Percentiles rank a stretch among this genome's conserved stretches.
phyloP scores from a whole-genome alignment of 2,888 invertebrate species.

The Drosophila cognata region DNA sequence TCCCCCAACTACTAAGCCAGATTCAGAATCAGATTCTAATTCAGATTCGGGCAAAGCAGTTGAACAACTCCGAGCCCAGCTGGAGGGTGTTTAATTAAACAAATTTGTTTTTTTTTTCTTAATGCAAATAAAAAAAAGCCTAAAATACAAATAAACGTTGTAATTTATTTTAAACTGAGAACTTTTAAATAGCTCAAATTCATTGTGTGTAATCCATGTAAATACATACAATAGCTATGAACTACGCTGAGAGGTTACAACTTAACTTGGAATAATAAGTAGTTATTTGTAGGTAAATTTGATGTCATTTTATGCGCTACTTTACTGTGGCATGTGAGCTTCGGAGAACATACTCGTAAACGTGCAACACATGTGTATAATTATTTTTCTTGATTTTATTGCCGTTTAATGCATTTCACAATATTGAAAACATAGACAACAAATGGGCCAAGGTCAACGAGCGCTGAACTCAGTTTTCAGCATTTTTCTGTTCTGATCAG shows the following conservation, averaged over 20 bases:
- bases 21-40: neutral
- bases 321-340: neutral
- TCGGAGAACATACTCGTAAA: neutral
- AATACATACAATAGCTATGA: neutral
- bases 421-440: slow-evolving; percentile 31
- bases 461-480: slow-evolving; percentile 36
- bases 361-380: neutral
- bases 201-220: neutral
- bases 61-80: slow-evolving; percentile 24
- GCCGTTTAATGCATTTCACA: neutral
- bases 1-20: slow-evolving; percentile 58
- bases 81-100: slow-evolving; percentile 51
- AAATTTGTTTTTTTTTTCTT: slow-evolving; percentile 61
- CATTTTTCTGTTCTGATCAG: slow-evolving; percentile 33
- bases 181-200: neutral
- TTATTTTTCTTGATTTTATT: neutral
- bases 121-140: slow-evolving; percentile 64
- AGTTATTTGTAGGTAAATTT: neutral
- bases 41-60: slow-evolving; percentile 2
- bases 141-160: slow-evolving; percentile 27
- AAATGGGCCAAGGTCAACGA: slow-evolving; percentile 50
- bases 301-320: neutral
- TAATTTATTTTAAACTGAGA: neutral
- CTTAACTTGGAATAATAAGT: neutral
- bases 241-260: neutral